phyloP scores from a whole-genome alignment of 2,113 vertebrate genomes.

The Otus sunia region DNA sequence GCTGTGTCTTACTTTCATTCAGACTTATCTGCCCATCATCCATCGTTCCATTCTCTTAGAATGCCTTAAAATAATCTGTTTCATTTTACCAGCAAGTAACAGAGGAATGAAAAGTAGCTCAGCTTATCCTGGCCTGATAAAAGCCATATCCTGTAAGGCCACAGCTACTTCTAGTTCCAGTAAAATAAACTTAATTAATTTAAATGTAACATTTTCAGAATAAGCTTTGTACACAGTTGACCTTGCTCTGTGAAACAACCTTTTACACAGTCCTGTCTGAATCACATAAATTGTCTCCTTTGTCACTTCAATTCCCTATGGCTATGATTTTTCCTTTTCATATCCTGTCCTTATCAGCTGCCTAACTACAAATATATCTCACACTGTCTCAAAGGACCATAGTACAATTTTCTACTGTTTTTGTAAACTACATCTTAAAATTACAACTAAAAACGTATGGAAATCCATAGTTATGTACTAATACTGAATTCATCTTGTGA shows the following conservation, averaged over 20 bases:
- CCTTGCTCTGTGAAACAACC: not conserved
- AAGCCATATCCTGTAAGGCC: not conserved
- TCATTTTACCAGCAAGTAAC: not conserved
- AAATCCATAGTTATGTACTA: not conserved
- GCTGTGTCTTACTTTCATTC: not conserved
- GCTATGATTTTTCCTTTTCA: not conserved
- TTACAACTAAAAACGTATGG: not conserved
- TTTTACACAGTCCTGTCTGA: not conserved
- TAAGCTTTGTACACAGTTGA: not conserved
- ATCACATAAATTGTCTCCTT: not conserved
- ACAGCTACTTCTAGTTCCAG: not conserved
- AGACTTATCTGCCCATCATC: not conserved
- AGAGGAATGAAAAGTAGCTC: not conserved
- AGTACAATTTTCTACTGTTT: not conserved
- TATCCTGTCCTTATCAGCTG: not conserved
- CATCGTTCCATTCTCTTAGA: not conserved
- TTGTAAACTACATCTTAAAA: not conserved
- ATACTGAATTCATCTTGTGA: not conserved
- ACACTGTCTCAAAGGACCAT: not conserved
- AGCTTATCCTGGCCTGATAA: not conserved
- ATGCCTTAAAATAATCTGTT: not conserved
- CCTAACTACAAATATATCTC: not conserved
- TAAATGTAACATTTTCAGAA: not conserved
- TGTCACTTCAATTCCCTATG: not conserved
- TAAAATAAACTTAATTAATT: conserved; percentile 1